phyloP scores from a whole-genome alignment of 2,113 vertebrate genomes.

The Pseudopodoces humilis region DNA sequence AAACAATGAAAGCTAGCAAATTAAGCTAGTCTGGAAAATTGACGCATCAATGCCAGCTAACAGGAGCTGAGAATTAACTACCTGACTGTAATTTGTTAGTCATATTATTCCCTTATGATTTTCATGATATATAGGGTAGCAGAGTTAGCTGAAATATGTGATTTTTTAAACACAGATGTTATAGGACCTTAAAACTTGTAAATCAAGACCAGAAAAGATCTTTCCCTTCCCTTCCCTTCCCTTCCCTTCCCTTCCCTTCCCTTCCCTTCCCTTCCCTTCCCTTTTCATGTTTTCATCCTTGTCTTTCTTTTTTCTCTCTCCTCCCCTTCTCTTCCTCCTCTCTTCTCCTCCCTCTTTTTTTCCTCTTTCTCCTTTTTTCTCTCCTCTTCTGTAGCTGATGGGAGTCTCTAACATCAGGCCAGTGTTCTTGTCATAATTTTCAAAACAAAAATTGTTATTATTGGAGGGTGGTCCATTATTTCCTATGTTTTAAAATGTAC shows the following conservation, averaged over 20 bases:
- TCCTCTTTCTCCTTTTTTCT: accelerated
- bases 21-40: conserved; percentile 48
- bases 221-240: no score
- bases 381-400: neutral
- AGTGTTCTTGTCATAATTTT: conserved; percentile 27
- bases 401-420: neutral
- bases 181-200: neutral
- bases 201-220: neutral
- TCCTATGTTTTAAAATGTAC: conserved; percentile 40
- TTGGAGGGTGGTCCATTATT: conserved; percentile 35
- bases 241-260: no score
- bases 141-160: neutral
- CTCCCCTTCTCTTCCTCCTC: neutral
- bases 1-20: conserved; percentile 9
- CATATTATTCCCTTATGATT: conserved; percentile 25
- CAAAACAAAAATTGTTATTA: conserved; percentile 32
- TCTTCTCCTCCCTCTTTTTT: no score
- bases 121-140: conserved; percentile 21
- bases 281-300: no score
- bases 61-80: conserved; percentile 51
- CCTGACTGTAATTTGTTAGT: conserved; percentile 52
- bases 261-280: no score
- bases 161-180: neutral
- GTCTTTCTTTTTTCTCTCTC: neutral
- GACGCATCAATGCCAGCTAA: conserved; percentile 38